Evolutionary conservation across 2,113 vertebrate species (phyloP).

Genomic region (Hippoglossus stenolepis): DNA sequence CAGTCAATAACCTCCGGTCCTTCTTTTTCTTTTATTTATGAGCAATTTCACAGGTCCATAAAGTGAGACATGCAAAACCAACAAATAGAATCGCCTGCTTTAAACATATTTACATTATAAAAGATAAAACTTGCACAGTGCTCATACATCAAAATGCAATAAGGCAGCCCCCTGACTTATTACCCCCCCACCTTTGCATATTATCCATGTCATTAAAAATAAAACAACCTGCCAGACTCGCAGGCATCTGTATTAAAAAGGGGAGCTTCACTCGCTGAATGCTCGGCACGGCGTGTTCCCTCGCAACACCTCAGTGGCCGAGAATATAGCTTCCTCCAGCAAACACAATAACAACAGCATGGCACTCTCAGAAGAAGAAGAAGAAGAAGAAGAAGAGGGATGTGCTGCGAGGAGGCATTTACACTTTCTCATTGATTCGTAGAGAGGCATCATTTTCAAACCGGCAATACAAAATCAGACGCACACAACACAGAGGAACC

Average conservation of each 20-base stretch:
- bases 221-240: slow-evolving; percentile 15
- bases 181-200: slow-evolving; percentile 5
- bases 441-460: slow-evolving; percentile 46
- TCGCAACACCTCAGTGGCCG: slow-evolving; percentile 44
- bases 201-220: slow-evolving; percentile 4
- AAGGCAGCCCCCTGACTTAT: neutral
- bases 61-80: slow-evolving; percentile 21
- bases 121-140: neutral
- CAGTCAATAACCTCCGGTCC: neutral
- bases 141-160: slow-evolving; percentile 15
- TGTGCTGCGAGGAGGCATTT: slow-evolving; percentile 18
- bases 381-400: slow-evolving; percentile 13
- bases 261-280: neutral
- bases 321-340: slow-evolving; percentile 31
- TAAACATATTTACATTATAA: slow-evolving; percentile 23
- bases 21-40: slow-evolving; percentile 16
- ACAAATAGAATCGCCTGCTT: slow-evolving; percentile 6
- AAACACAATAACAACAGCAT: slow-evolving; percentile 36
- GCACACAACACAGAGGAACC: slow-evolving; percentile 4
- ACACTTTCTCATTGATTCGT: slow-evolving; percentile 37
- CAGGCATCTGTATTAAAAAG: slow-evolving; percentile 26
- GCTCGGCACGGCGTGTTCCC: neutral
- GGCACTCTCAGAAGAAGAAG: neutral
- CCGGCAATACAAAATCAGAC: slow-evolving; percentile 22
- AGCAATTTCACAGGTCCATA: slow-evolving; percentile 5